Base-by-base conservation (phyloP, 30 jellyfish, hydroid and myxozoan genomes). In the Calvadosia cruxmelitensis region DNA sequence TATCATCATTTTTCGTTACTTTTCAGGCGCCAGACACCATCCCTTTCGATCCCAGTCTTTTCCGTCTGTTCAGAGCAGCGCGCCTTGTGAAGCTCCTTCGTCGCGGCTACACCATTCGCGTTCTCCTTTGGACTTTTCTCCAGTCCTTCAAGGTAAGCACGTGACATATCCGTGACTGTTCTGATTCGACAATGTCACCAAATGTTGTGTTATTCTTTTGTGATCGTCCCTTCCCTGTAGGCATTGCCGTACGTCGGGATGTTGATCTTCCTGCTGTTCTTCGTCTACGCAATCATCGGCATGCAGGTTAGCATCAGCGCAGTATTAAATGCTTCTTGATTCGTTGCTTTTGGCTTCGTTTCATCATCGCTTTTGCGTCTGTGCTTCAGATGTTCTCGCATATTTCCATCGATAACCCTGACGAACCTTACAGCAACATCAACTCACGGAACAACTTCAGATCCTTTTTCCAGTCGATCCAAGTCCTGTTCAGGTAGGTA, bases 251-350 rank as follows among this genome's bases (percentile, higher is more conserved):
- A 91, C 49, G 99, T 91, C 29, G 99, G 93, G 65, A 91, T 91
- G 99, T 89, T 91, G 28, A 91, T 91, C 7, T 91, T 91, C 49
- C 74, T 91, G 67, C 67, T 91, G 26, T 91, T 91, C 75, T 91
- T 91, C 79, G 82, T 91, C 32, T 91, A 91, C 64, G 89, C 99
- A 23, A 91, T 91, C 64, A 84, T 91, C 64, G 99, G 99, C 49
- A 91, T 91, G 99, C 99, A 91, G 99, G 99, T 91, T 50, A 1
- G 84, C 15, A 42, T n/a, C n/a, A n/a, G n/a, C n/a, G n/a, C n/a
- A n/a, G n/a, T n/a, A n/a, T n/a, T n/a, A n/a, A n/a, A n/a, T n/a
- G n/a, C n/a, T n/a, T n/a, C n/a, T n/a, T n/a, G n/a, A n/a, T n/a
- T n/a, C n/a, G n/a, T n/a, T n/a, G n/a, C n/a, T n/a, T n/a, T n/a